Percentiles rank a stretch among this genome's conserved stretches.
Conservation (phyloP, 2,113 vertebrate species). For the Campylomormyrus numenius region DNA sequence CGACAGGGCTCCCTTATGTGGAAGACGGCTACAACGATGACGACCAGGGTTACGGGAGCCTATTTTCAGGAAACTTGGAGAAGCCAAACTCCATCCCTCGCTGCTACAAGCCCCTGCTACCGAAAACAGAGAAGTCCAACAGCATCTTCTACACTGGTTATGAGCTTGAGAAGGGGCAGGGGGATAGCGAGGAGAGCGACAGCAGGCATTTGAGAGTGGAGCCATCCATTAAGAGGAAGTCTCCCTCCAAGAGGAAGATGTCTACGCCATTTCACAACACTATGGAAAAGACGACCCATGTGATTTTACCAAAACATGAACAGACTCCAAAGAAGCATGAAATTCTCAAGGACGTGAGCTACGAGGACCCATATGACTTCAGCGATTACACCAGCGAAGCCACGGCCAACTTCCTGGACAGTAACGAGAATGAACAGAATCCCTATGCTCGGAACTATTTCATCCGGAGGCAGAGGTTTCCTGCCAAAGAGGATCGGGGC, state of each 20-base stretch:
- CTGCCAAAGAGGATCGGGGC: constrained; percentile 36
- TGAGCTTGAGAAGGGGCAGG: constrained; percentile 59
- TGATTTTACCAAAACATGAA: constrained; percentile 73
- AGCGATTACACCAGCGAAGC: constrained; percentile 29
- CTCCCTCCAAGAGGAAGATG: constrained; percentile 53
- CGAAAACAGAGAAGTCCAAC: constrained; percentile 61
- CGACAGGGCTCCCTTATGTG: constrained; percentile 69
- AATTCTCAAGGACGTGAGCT: constrained; percentile 48
- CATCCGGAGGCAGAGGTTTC: constrained; percentile 40
- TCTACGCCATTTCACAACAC: constrained; percentile 75
- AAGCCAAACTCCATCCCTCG: constrained; percentile 62
- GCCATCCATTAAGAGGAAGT: constrained; percentile 63
- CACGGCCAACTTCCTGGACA: constrained; percentile 41
- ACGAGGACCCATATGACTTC: constrained; percentile 35
- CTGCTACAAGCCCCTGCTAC: constrained; percentile 59
- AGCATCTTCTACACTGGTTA: constrained; percentile 60
- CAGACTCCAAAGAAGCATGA: constrained; percentile 43
- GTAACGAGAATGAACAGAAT: constrained; percentile 39
- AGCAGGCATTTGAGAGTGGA: constrained; percentile 60
- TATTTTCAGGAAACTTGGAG: constrained; percentile 67
- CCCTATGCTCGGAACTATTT: constrained; percentile 42
- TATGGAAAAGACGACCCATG: constrained; percentile 72
- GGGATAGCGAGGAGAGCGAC: constrained; percentile 52
- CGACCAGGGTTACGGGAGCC: constrained; percentile 59
- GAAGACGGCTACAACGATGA: constrained; percentile 60